Percentiles rank a stretch among this genome's conserved stretches.
Conservation (phyloP, 2,888 invertebrate species). For the Brenthis hecate region DNA sequence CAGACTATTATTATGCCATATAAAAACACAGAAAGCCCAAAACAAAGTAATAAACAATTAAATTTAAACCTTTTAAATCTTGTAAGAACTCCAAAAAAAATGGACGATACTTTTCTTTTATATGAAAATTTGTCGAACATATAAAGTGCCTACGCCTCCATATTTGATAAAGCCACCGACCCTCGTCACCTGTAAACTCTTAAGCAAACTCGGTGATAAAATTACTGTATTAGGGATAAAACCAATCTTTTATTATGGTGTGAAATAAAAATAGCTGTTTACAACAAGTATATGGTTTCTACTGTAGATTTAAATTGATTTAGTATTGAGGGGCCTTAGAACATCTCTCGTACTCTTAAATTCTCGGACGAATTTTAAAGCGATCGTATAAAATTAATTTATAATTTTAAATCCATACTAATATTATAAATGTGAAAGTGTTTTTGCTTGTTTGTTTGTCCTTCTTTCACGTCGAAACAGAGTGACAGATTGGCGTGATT, state of each 20-base stretch:
- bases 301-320: constrained; percentile 1
- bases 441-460: no score
- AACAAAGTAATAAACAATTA: no score
- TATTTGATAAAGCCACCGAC: constrained; percentile 14
- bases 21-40: no score
- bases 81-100: background rate
- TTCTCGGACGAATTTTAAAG: no score
- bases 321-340: no score
- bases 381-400: no score
- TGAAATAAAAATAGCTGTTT: constrained; percentile 7
- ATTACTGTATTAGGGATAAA: constrained; percentile 8
- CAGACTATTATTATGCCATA: no score
- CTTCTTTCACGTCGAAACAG: no score
- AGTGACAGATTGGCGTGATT: no score
- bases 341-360: no score
- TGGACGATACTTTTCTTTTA: background rate
- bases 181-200: constrained; percentile 14
- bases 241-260: background rate
- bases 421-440: no score
- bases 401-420: no score
- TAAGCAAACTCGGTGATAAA: background rate
- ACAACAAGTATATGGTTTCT: background rate
- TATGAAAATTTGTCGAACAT: constrained; percentile 1
- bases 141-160: background rate
- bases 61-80: background rate